Evolutionary conservation across 2,888 invertebrate genomes (phyloP), one percentile per base, ranked within the genome.

Genomic region (Andricus quercusramuli): DNA sequence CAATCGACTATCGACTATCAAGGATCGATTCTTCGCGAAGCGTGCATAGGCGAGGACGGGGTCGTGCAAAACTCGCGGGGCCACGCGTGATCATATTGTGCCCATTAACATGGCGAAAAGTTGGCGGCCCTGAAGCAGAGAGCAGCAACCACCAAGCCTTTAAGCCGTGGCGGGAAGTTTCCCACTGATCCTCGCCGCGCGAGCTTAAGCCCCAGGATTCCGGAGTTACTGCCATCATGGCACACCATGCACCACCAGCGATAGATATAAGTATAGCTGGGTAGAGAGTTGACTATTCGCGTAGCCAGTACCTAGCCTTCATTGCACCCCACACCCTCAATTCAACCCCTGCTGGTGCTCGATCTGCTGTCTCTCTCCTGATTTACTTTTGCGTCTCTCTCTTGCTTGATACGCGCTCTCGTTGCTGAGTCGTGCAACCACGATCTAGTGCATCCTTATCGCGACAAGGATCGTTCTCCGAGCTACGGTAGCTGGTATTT

Each of bases 121-220:
- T 92, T 91, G 90, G 83, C 87, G 86, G 86, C 83, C 83, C 86
- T 85, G 88, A 85, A 87, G 88, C 89, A 88, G 88, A 89, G 88
- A 90, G 89, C 88, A 90, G 91, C 91, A 91, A 91, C 91, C 92
- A 87, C 91, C 91, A 92, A 92, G 91, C 92, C 92, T 90, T 92
- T 92, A 92, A 92, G 92, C 92, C 92, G 89, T 85, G 91, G 90
- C 91, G 90, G 91, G 90, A 92, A 92, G 90, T 92, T 92, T 92
- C 89, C 91, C 92, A 90, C 92, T 92, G 92, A 92, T 92, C 92
- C 92, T 91, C 91, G 88, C 86, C 86, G 89, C 89, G 84, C 86
- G 82, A 76, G 83, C 83, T 84, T 84, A 84, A 84, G 84, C 84
- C 91, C 91, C 65, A 86, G 92, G 92, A 92, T 92, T 92, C 90